phyloP scores from a whole-genome alignment of 2,797 vertebrate genomes.

The Gymnopithys bicolor region DNA sequence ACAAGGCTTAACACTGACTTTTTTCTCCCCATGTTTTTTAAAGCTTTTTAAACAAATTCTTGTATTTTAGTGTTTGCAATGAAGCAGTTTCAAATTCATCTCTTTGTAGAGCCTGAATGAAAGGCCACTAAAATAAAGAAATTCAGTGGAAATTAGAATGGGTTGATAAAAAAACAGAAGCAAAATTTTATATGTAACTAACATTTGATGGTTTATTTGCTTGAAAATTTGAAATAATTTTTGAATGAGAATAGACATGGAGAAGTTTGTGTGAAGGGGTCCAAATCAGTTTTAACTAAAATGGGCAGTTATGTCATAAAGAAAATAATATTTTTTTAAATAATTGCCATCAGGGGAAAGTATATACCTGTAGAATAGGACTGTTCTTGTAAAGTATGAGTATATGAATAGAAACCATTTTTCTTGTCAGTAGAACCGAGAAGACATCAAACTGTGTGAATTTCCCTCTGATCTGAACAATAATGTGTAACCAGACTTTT shows the following conservation, averaged over 20 bases:
- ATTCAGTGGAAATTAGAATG: background rate
- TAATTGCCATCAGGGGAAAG: rapidly evolving
- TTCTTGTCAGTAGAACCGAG: background rate
- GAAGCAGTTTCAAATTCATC: background rate
- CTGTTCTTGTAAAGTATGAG: background rate
- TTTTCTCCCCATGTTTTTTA: background rate
- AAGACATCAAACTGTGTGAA: background rate
- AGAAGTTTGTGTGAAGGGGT: background rate
- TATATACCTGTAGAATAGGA: background rate
- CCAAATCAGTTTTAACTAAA: background rate
- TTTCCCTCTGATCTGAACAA: background rate
- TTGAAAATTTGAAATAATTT: background rate
- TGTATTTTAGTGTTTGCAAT: background rate
- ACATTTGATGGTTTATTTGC: background rate
- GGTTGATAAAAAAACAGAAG: background rate
- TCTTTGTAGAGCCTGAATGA: background rate
- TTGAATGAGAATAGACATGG: background rate
- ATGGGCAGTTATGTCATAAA: background rate
- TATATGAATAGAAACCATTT: background rate
- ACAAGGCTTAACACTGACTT: background rate
- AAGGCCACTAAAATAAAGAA: background rate
- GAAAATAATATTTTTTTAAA: background rate
- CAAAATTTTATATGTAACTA: background rate
- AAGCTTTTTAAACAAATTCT: background rate
- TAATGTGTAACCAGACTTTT: background rate